phyloP scores from a whole-genome alignment of 2,113 vertebrate species.

The Cnemophilus loriae region DNA sequence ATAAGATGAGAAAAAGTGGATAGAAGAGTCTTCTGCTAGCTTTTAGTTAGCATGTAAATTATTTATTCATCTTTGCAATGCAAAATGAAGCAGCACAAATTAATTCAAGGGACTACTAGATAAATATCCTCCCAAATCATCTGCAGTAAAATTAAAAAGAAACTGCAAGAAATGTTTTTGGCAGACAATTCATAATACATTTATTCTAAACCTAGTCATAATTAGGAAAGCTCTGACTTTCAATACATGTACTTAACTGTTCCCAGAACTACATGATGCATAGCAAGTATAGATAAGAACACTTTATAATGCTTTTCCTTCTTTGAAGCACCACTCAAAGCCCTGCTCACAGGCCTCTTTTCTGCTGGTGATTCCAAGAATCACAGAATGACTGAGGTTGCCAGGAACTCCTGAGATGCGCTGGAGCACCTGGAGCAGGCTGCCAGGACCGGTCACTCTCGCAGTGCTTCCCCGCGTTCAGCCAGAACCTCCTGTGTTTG shows the following conservation, averaged over 20 bases:
- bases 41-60: not conserved
- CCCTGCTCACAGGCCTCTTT: not conserved
- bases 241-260: not conserved
- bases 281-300: not conserved
- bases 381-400: not conserved
- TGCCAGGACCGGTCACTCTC: not conserved
- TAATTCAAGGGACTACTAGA: not conserved
- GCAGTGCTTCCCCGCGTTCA: not conserved
- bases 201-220: not conserved
- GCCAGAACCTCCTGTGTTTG: not conserved
- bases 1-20: not conserved
- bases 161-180: not conserved
- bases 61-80: not conserved
- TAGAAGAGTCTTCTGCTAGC: not conserved
- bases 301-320: not conserved
- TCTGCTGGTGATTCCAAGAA: not conserved
- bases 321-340: not conserved
- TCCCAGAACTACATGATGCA: not conserved
- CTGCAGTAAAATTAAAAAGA: not conserved
- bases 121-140: not conserved
- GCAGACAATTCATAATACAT: not conserved
- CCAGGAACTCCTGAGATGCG: not conserved
- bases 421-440: not conserved
- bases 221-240: not conserved
- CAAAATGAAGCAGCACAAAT: not conserved